Evolutionary conservation across 2,113 vertebrate genomes (phyloP), one percentile per base, ranked within the genome.

Genomic region (Perca fluviatilis): DNA sequence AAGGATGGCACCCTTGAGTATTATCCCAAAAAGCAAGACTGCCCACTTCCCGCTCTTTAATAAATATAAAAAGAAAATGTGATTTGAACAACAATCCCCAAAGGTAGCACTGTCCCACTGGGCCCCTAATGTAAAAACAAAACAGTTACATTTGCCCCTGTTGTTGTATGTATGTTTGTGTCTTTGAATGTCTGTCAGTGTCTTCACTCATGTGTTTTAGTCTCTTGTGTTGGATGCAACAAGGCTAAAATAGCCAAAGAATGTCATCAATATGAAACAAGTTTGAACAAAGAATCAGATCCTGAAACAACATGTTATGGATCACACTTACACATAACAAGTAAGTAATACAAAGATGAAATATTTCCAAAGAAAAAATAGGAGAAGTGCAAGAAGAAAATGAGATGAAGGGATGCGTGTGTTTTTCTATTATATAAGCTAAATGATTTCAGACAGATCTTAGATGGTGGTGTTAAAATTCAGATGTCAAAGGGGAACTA

Each of bases 241-340:
- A 4, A 69, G 30, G 58, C 73, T 62, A n/a, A 82, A 74, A 19
- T 2, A 57, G 67, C 89, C 86, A 87, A 92, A 88, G 79, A 90
- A 30, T 60, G 76, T 90, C 14, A 1, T 43, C 16, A 7, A 33
- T 62, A 36, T 65, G 67, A 73, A 77, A 73, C 57, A 56, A 77
- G 54, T 76, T 75, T 15, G 14, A 74, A 88, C 80, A 89, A 88
- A 88, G 76, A 49, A 49, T 66, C 46, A n/a, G 49, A n/a, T 21
- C 66, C 25, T 46, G 14, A 23, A 46, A 64, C 60, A 18, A 69
- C 53, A 5, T 25, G 12, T 13, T 54, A 56, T 51, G n/a, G 36
- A 47, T 80, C 72, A 9, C n/a, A n/a, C 40, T 64, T 50, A 79
- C 57, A 72, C 19, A 21, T 21, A 11, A 43, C 40, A 43, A 36